Evolutionary conservation across 2,888 invertebrate genomes (phyloP), one percentile per base, ranked within the genome.

Genomic region (Cantharis rustica): DNA sequence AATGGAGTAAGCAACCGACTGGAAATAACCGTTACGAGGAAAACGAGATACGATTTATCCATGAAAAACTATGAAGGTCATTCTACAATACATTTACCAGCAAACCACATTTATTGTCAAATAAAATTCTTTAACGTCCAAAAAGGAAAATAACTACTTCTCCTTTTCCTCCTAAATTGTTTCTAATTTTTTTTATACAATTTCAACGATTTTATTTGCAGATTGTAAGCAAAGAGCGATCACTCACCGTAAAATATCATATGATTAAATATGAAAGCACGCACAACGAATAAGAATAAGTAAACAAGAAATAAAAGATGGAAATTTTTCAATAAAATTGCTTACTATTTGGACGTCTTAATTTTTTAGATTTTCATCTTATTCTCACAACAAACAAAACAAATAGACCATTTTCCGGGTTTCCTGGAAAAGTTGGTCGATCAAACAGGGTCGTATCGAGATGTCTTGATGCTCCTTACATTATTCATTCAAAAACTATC

Each of bases 1-100:
- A 87, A 86, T 86, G 85, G 85, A 84, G 84, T 82, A 82, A 80
- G 81, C 84, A 84, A 81, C 83, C 76, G 82, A 82, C 80, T 79
- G 83, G 83, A 84, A 84, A 82, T 76, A 70, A 79, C 76, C 75
- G 73, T 79, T 77, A 66, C 77, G 77, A 80, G 77, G 75, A 77
- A 70, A 69, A 17, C 31, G 69, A 31, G 69, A 69, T 23, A 66
- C 64, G 64, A 66, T 66, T 23, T 66, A 66, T 66, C 64, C 64
- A 66, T 66, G 64, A 66, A 66, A 66, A 66, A 66, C 64, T 17
- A 66, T 66, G 23, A 66, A 66, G 64, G 64, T 66, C 64, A 66
- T 20, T 23, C 64, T 66, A 66, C 64, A 23, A 66, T 66, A 66
- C 64, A 66, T 66, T 66, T 66, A 66, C 17, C 17, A 20, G 23